Conservation (phyloP, 2,888 invertebrate genomes). For the Drosophila kokeensis region DNA sequence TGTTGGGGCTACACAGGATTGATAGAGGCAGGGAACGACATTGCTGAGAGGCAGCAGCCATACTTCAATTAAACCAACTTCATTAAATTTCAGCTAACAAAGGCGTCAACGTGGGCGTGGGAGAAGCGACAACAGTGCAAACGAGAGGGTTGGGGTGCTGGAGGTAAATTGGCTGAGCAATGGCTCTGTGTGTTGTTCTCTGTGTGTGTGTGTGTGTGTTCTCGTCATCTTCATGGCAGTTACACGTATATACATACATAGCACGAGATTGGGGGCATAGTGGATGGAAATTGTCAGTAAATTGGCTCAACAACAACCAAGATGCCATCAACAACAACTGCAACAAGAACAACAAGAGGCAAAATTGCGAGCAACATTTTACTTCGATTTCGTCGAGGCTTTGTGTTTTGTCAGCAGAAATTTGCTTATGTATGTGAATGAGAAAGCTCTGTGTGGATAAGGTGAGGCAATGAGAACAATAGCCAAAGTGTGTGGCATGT, state of each 20-base stretch:
- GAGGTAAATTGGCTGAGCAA: slow-evolving; percentile 43
- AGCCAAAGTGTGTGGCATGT: slow-evolving; percentile 27
- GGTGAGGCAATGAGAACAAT: slow-evolving; percentile 53
- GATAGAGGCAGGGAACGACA: not conserved
- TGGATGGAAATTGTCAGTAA: slow-evolving; percentile 77
- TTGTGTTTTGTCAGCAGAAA: slow-evolving; percentile 78
- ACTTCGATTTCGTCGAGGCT: slow-evolving; percentile 75
- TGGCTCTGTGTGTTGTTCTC: slow-evolving; percentile 23
- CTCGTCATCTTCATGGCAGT: slow-evolving; percentile 68
- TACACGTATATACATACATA: slow-evolving; percentile 47
- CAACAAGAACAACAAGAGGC: slow-evolving; percentile 28
- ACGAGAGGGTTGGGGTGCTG: not conserved
- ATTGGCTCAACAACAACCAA: slow-evolving; percentile 77
- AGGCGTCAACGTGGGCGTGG: slow-evolving; percentile 69
- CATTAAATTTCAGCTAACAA: slow-evolving; percentile 81
- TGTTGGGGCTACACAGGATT: slow-evolving; percentile 3
- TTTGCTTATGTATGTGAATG: slow-evolving; percentile 63
- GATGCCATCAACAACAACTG: slow-evolving; percentile 60
- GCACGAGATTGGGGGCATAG: slow-evolving; percentile 65
- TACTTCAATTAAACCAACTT: slow-evolving; percentile 81
- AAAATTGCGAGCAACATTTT: slow-evolving; percentile 73
- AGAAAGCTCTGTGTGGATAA: slow-evolving; percentile 38
- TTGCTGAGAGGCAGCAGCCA: slow-evolving; percentile 58
- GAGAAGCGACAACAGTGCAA: slow-evolving; percentile 22
- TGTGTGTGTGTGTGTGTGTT: slow-evolving; percentile 8